These are phyloP conservation scores for Entomobrya proxima DNA, from an alignment of 2,888 invertebrate species.

Conservation along the genomic window DNA sequence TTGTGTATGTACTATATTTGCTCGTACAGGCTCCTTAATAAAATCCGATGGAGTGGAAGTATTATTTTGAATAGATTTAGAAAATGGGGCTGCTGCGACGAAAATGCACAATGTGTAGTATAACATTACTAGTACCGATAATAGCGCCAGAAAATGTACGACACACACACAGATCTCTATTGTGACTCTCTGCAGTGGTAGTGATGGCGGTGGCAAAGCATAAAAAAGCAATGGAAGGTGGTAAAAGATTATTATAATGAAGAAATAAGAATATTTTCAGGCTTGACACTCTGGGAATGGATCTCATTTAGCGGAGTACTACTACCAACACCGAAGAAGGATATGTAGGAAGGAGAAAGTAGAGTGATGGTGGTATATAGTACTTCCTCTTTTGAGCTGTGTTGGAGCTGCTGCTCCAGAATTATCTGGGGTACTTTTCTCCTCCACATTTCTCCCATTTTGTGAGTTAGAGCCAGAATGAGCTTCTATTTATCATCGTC, in stretches of 20 bases:
- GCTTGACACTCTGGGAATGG: constrained; percentile 61
- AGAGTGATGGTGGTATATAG: background rate
- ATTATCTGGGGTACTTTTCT: constrained; percentile 41
- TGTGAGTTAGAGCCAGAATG: constrained; percentile 46
- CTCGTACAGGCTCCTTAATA: constrained; percentile 30
- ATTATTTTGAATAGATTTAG: constrained; percentile 49
- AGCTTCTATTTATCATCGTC: constrained; percentile 63
- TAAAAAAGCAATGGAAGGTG: constrained; percentile 37
- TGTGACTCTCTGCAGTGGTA: background rate
- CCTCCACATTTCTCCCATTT: constrained; percentile 16
- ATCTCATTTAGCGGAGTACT: constrained; percentile 48
- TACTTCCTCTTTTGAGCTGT: background rate
- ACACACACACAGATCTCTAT: too few relatives aligned
- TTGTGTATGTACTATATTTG: too few relatives aligned
- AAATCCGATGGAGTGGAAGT: constrained; percentile 59
- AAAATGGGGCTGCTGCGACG: background rate
- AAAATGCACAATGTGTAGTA: background rate
- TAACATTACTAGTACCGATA: background rate
- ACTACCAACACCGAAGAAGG: too few relatives aligned
- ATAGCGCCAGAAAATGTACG: too few relatives aligned
- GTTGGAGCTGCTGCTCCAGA: background rate
- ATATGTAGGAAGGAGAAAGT: background rate
- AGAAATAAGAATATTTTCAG: constrained; percentile 51
- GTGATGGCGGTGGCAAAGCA: background rate
- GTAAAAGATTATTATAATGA: constrained; percentile 66